These are phyloP conservation scores for Phorcus lineatus DNA, from an alignment of 2,888 invertebrate genomes.

Conservation along the genomic window DNA sequence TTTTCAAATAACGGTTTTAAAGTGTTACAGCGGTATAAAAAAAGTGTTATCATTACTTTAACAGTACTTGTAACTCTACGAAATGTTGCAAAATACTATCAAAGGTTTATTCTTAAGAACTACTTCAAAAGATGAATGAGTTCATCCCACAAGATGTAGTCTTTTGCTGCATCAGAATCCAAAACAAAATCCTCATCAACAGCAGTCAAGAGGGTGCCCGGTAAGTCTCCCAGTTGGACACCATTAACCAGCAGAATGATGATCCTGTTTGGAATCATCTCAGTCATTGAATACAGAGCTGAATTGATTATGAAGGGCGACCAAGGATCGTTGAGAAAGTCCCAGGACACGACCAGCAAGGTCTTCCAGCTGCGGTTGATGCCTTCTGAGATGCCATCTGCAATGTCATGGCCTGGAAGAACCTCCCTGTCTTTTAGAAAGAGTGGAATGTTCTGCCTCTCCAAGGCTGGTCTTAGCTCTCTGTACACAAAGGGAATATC, in stretches of 20 bases:
- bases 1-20: no score
- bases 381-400: constrained; percentile 4
- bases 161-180: not conserved
- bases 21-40: no score
- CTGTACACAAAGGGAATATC: constrained; percentile 3
- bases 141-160: no score
- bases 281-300: not conserved
- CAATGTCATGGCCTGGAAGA: constrained; percentile 8
- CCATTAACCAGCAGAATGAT: not conserved
- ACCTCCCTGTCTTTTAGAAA: constrained; percentile 3
- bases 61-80: no score
- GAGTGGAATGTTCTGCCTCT: not conserved
- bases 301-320: not conserved
- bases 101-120: no score
- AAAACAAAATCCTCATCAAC: not conserved
- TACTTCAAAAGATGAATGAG: no score
- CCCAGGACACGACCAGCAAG: not conserved
- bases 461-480: not conserved
- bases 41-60: no score
- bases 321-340: not conserved
- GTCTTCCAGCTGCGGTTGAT: constrained; percentile 14
- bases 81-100: no score
- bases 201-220: not conserved
- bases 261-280: not conserved
- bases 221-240: not conserved